Base-by-base conservation (phyloP, 2,113 vertebrate genomes). In the Archilochus colubris region DNA sequence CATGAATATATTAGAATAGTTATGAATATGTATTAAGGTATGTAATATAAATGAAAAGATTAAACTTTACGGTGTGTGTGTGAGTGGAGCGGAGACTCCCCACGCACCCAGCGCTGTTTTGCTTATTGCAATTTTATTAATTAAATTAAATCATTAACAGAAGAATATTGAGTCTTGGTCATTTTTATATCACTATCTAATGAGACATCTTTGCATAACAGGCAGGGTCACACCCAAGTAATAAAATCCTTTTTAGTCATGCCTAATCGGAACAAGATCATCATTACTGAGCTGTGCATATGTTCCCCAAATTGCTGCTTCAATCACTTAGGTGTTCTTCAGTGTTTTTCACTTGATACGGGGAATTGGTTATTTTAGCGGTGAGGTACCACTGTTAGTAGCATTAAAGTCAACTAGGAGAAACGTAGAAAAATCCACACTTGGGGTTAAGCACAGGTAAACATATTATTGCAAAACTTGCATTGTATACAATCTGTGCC, bases 181-280 rank as follows among this genome's bases (percentile, higher is more conserved):
- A 33, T 33, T 33, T 33, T 33, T 33, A 33, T 33, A 33, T 33
- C 33, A 0, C 38, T 28, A 3, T 31, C 54, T 27, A 48, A 22
- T 66, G 3, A 14, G 57, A 31, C 1, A 0, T 1, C 81, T 51
- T 3, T 28, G 36, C 30, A 1, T 14, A 19, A 38, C 27, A 44
- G 48, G 38, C 38, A 15, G 16, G 16, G 12, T 80, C 76, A 10
- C 59, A 19, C 4, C 48, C 48, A 38, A 70, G 12, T 43, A 36
- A 30, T 2, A n/a, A 24, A 40, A 50, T n/a, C 53, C 46, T 28
- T 40, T 86, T 38, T 6, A 59, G n/a, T 33, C 31, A 19, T 62
- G 57, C 61, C 84, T 72, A 59, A 31, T 38, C 2, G 5, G n/a
- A 91, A 51, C 15, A 18, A 67, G 61, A 33, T 86, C 63, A 59